These are phyloP conservation scores for Eleutherodactylus coqui DNA, from an alignment of 2,797 vertebrate species.

Conservation along the genomic window DNA sequence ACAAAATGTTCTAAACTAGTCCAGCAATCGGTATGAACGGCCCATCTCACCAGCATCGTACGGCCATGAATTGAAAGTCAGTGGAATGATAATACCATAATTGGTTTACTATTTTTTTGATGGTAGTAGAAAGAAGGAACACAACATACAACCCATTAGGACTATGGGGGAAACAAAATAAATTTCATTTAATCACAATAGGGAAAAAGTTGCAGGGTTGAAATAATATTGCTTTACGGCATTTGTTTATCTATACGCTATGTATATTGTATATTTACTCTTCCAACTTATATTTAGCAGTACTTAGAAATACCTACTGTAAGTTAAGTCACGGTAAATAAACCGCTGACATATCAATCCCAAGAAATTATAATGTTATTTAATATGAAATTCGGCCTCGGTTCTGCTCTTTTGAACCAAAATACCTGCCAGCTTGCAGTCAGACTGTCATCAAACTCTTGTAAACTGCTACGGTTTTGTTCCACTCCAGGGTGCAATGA, in stretches of 20 bases:
- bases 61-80: too few species aligned
- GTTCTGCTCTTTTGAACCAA: constrained; percentile 42
- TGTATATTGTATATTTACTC: background rate
- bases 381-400: constrained; percentile 19
- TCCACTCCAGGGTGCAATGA: constrained; percentile 51
- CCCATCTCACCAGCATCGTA: too few species aligned
- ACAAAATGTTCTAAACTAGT: too few species aligned
- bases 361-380: constrained; percentile 18
- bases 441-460: constrained; percentile 29
- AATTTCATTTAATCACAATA: too few species aligned
- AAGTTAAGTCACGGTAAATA: constrained; percentile 30
- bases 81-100: too few species aligned
- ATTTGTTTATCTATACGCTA: background rate
- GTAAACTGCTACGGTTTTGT: constrained; percentile 38
- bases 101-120: too few species aligned
- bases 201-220: too few species aligned
- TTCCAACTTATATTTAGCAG: background rate
- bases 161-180: too few species aligned
- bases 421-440: constrained; percentile 37
- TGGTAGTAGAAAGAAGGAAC: too few species aligned
- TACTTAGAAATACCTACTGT: background rate
- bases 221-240: too few species aligned
- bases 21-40: too few species aligned
- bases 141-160: too few species aligned
- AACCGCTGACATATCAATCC: constrained; percentile 42